Conservation (phyloP, 2,113 vertebrate species). For the Rhegmatorhina hoffmannsi region DNA sequence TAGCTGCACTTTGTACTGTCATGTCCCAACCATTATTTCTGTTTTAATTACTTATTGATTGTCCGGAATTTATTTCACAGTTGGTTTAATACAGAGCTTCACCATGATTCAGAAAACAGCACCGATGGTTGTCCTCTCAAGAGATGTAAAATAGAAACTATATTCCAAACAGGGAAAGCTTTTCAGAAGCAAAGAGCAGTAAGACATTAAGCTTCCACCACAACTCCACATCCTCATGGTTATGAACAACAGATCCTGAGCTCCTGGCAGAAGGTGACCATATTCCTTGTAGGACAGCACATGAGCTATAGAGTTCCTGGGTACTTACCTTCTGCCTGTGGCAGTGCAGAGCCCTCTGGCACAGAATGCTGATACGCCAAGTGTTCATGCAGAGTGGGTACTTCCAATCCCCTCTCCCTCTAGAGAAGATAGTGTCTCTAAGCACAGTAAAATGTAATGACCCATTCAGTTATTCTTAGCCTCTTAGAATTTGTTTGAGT, state of each 20-base stretch:
- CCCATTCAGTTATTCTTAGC: not conserved
- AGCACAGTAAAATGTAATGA: not conserved
- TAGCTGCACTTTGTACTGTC: conserved; percentile 22
- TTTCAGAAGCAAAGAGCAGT: not conserved
- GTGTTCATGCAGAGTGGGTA: not conserved
- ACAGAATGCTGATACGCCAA: not conserved
- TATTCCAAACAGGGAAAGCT: not conserved
- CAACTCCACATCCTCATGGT: not conserved
- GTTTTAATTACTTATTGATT: conserved; percentile 66
- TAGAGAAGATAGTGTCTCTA: not conserved
- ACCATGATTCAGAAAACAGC: conserved; percentile 18
- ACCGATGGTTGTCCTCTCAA: not conserved
- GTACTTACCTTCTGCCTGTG: not conserved
- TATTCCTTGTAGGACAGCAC: not conserved
- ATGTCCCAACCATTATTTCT: conserved; percentile 1
- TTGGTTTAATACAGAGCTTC: not conserved
- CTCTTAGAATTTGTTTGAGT: not conserved
- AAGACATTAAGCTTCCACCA: not conserved
- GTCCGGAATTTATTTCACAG: conserved; percentile 34
- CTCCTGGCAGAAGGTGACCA: not conserved
- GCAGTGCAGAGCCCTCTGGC: not conserved
- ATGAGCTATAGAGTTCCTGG: not conserved
- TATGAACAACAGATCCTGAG: not conserved
- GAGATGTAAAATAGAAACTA: not conserved
- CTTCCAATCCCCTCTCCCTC: not conserved